A percentile compares a stretch with the other conserved stretches of the same genome.
phyloP scores from a whole-genome alignment of 2,888 invertebrate genomes.

The Leptinotarsa juncta region DNA sequence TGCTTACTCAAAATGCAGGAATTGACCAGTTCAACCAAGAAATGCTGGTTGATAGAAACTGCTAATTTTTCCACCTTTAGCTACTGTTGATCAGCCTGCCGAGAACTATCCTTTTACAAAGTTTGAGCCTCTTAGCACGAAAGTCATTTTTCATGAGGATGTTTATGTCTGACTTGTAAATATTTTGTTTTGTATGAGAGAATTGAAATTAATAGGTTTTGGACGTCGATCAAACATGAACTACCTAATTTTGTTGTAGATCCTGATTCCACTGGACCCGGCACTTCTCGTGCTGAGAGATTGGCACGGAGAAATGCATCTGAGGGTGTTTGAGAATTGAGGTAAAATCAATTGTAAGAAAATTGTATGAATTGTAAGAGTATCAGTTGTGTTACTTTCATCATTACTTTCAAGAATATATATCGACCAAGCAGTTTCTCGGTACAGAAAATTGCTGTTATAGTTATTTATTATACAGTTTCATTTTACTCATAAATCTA shows the following conservation, averaged over 20 bases:
- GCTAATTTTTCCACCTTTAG: too few species aligned
- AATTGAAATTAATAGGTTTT: not conserved
- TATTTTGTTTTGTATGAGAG: too few species aligned
- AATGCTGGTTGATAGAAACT: too few species aligned
- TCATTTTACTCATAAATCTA: conserved; percentile 42
- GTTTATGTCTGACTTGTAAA: too few species aligned
- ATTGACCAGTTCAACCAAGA: too few species aligned
- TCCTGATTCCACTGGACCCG: conserved; percentile 50
- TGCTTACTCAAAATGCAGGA: too few species aligned
- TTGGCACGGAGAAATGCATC: conserved; percentile 56
- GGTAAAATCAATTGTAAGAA: conserved; percentile 33
- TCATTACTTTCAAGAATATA: not conserved
- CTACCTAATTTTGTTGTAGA: conserved; percentile 51
- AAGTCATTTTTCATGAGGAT: too few species aligned
- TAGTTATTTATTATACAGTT: conserved; percentile 27
- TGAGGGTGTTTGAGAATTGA: conserved; percentile 53
- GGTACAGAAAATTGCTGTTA: not conserved
- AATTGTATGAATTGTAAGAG: conserved; percentile 20
- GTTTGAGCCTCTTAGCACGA: too few species aligned
- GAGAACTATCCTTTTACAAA: too few species aligned
- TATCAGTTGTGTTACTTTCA: not conserved
- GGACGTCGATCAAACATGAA: conserved; percentile 16
- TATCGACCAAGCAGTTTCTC: conserved; percentile 2
- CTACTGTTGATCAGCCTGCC: too few species aligned
- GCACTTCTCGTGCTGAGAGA: conserved; percentile 56